Base-by-base conservation (phyloP, 2,113 vertebrate genomes). In the Proteles cristata region DNA sequence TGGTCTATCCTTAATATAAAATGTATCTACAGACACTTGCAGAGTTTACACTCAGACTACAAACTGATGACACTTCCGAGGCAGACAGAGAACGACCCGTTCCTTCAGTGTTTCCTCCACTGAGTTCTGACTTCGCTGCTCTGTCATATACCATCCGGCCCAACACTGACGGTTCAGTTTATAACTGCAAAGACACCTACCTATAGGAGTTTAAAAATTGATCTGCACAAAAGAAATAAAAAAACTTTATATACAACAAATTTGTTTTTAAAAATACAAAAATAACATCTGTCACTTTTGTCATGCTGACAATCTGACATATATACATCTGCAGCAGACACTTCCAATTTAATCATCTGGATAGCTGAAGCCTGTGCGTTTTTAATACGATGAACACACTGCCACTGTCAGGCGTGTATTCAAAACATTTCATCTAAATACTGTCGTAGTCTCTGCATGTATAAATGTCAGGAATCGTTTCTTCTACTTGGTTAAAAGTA, bases 271-370 rank as follows among this genome's bases (percentile, higher is more conserved):
- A 96, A 99, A 98, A 98, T 99, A 99, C 97, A 99, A 99, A 99
- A 99, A 99, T 99, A 99, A 99, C 96, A 98, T 98, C 98, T 99
- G 98, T 97, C 94, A 98, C 95, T 98, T 98, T 73, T 98, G 98
- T 97, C 98, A 98, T 98, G 98, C 98, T 98, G 83, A 98, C 95
- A 98, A 88, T 89, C 77, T 94, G 98, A 98, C 92, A 97, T 98
- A 98, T 94, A 97, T 98, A 98, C 84, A 98, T 98, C 98, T 98
- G 98, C 98, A 98, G 98, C 92, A 98, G 94, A 82, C 90, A 95
- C 96, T 93, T 90, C 95, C 96, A 31, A 80, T 93, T 90, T 33
- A 94, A 28, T 95, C 91, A 94, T 81, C 96, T 94, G 93, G 88
- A 66, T 23, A 96, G 96, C 94, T 97, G 93, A 91, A 97, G 93